phyloP scores from a whole-genome alignment of 1,140 invertebrate genomes.

The Drosophila orena region DNA sequence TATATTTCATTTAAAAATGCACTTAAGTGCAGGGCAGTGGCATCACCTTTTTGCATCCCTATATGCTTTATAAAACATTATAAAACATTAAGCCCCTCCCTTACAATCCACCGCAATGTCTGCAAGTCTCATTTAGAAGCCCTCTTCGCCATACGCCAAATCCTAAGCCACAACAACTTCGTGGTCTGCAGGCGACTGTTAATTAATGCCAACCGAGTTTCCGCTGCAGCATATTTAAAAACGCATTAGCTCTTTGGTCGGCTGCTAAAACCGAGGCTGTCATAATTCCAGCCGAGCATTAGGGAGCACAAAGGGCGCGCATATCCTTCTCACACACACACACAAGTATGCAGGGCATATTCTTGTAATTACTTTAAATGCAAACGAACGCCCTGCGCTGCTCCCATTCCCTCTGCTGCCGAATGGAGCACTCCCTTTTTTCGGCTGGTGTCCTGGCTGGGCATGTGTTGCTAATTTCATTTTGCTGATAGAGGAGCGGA shows the following conservation, averaged over 20 bases:
- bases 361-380: constrained; percentile 74
- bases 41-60: neutral
- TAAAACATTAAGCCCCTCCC: constrained; percentile 6
- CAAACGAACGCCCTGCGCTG: constrained; percentile 31
- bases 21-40: too few species aligned
- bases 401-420: constrained; percentile 8
- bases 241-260: constrained; percentile 66
- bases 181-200: constrained; percentile 52
- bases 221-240: constrained; percentile 80
- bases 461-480: constrained; percentile 80
- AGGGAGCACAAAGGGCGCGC: neutral
- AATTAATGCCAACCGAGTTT: constrained; percentile 72
- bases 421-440: constrained; percentile 7
- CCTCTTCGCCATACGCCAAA: constrained; percentile 8
- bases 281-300: constrained; percentile 58
- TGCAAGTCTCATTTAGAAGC: constrained; percentile 28
- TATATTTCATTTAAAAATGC: too few species aligned
- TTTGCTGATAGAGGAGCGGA: constrained; percentile 36
- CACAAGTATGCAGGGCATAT: constrained; percentile 25
- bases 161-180: constrained; percentile 36
- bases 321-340: constrained; percentile 13
- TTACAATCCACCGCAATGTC: constrained; percentile 12
- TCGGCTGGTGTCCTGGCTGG: constrained; percentile 19
- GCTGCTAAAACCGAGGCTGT: constrained; percentile 38
- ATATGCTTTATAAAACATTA: neutral